Base-by-base conservation (phyloP, 1,140 invertebrate genomes). In the Drosophila willistoni region DNA sequence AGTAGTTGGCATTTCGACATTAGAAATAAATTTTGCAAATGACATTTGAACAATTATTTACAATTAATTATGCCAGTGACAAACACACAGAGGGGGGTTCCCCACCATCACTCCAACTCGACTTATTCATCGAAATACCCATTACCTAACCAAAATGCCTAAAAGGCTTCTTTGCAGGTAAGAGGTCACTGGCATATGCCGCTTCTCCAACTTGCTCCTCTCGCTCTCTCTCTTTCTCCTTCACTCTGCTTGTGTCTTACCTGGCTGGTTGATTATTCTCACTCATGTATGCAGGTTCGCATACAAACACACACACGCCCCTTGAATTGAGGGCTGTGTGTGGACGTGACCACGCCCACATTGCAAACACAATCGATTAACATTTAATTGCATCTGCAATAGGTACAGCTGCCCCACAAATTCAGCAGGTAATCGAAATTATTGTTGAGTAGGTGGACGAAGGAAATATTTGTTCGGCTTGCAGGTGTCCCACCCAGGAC, bases 31-130 rank as follows among this genome's bases (percentile, higher is more conserved):
- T 76, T 51, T 51, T 76, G 76, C 76, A 70, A 68, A 54, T 87
- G 83, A 86, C 83, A 87, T 68, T 65, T 71, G 72, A 65, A 79
- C 79, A 86, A 87, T 87, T 86, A 86, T 87, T 86, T 79, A 73
- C 83, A 86, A 86, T 86, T 87, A 87, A 82, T 86, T 86, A 82
- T 59, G 79, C 60, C 67, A 54, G 51, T 62, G 83, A 81, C 82
- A 75, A 57, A 60, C 9, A 75, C 62, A 60, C 59, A 51, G 60
- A 67, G 17, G 47, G 34, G 22, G 22, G 22, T 25, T 39, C 25
- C 55, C 10, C 2, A 33, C 19, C 44, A 22, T 29, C 39, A 41
- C 55, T 64, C 17, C 4, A 41, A 71, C 44, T 64, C 57, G 41
- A 4, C 14, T 19, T 34, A 63, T 25, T 60, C 64, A 70, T 33